These are phyloP conservation scores for Rachycentron canadum DNA, from an alignment of 2,797 vertebrate species.

Conservation along the genomic window DNA sequence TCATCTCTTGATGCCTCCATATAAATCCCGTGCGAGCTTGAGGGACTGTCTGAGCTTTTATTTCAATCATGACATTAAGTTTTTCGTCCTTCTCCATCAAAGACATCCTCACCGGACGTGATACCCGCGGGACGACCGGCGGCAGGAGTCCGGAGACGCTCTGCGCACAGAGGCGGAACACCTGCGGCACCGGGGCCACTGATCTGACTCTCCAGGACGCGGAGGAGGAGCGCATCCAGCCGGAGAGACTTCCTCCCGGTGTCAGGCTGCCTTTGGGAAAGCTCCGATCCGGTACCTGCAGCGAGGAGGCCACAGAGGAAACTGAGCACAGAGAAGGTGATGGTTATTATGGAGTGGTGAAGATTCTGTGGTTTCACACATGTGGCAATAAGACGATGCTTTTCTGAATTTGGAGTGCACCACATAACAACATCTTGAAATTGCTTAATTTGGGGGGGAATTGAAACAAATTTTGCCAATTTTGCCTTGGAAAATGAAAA, in stretches of 20 bases:
- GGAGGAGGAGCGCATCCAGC: conserved; percentile 36
- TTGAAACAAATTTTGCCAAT: background rate
- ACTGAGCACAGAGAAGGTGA: conserved; percentile 67
- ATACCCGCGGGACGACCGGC: conserved; percentile 29
- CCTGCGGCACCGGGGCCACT: background rate
- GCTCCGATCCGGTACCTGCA: conserved; percentile 46
- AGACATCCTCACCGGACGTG: conserved; percentile 81
- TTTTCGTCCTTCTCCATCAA: conserved; percentile 85
- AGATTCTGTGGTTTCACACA: background rate
- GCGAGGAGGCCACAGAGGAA: conserved; percentile 68
- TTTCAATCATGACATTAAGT: conserved; percentile 80
- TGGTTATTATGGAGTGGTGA: rapidly evolving
- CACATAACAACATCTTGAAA: background rate
- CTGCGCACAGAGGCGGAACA: conserved; percentile 23
- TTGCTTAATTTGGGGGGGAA: background rate
- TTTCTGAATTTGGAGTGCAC: background rate
- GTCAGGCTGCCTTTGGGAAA: conserved; percentile 35
- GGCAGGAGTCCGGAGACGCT: conserved; percentile 18
- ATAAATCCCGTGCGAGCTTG: conserved; percentile 18
- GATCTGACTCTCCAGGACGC: conserved; percentile 8
- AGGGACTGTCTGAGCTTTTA: conserved; percentile 16
- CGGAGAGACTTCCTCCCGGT: conserved; percentile 34
- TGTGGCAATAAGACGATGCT: rapidly evolving
- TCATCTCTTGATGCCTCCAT: conserved; percentile 62
- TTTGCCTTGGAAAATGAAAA: background rate